Conservation (phyloP, 2,888 invertebrate genomes). For the Eulithis testata region DNA sequence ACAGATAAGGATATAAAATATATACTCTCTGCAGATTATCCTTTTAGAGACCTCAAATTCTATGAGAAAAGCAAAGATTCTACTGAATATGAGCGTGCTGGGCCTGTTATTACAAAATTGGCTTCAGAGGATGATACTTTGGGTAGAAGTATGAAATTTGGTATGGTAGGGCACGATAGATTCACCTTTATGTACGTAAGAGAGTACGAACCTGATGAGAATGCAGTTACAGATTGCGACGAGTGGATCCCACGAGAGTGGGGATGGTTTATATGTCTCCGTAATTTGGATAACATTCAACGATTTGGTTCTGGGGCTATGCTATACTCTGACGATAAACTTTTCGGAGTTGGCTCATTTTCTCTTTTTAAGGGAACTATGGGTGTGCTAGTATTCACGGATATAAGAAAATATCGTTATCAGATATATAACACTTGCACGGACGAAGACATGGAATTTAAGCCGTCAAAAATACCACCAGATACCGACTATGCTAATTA, state of each 20-base stretch:
- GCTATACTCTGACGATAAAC: slow-evolving; percentile 12
- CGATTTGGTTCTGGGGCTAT: slow-evolving; percentile 21
- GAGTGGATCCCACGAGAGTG: slow-evolving; percentile 30
- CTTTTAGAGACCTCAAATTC: background rate
- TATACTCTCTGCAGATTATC: background rate
- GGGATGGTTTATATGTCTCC: slow-evolving; percentile 31
- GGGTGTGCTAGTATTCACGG: slow-evolving; percentile 30
- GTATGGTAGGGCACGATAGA: background rate
- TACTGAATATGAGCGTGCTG: background rate
- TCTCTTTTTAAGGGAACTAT: slow-evolving; percentile 19
- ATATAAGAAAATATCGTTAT: slow-evolving; percentile 19
- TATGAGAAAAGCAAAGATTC: too few species aligned
- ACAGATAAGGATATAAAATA: background rate
- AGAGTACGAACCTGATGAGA: slow-evolving; percentile 5
- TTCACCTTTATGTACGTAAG: background rate
- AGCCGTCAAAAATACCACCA: background rate
- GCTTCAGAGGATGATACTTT: background rate
- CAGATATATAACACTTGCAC: slow-evolving; percentile 21
- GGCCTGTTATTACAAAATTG: slow-evolving; percentile 1
- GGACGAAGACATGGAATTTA: background rate
- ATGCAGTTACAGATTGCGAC: slow-evolving; percentile 23
- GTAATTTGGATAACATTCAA: slow-evolving; percentile 16
- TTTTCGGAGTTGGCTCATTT: slow-evolving; percentile 30
- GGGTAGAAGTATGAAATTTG: slow-evolving; percentile 5
- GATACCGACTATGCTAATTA: too few species aligned